Evolutionary conservation across 2,888 invertebrate species (phyloP), one percentile per base, ranked within the genome.

Genomic region (Leptopilina syphax): DNA sequence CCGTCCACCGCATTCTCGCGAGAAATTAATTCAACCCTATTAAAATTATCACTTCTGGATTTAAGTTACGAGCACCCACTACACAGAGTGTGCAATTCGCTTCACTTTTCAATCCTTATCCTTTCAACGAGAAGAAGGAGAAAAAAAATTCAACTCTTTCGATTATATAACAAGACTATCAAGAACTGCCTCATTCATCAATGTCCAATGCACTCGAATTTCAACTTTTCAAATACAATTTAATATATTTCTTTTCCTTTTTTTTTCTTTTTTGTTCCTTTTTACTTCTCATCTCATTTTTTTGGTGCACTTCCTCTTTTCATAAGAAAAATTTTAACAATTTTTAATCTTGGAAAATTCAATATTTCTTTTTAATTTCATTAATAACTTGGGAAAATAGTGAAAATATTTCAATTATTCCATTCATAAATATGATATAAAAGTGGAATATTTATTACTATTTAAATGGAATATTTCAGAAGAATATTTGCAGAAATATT

Each of bases 11-110:
- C 87, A 87, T 87, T 87, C 87, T 87, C 86, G 84, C 83, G 86
- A 87, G 87, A 87, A 87, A 87, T 87, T 87, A 87, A 87, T 87
- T 86, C 86, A 86, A 84, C 84, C 85, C 87, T 87, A 87, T 87
- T 87, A 87, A 87, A 87, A 87, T 87, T 84, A 87, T 87, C 87
- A 87, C 87, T 86, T 87, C 87, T 87, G 87, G 86, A 87, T 87
- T 87, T 87, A 87, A 86, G 86, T 87, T 87, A 87, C 86, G 87
- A 86, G 83, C 87, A 70, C 80, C 60, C 41, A 12, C 54, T 67
- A 50, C 65, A 34, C 34, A 34, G 34, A 34, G 34, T 34, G 34
- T 34, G 18, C 68, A 73, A 57, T 27, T n/a, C 24, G 24, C n/a
- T 68, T 54, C 18, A 50, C 76, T 60, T 73, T 73, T 34, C 57